Evolutionary conservation across 2,113 vertebrate genomes (phyloP), one percentile per base, ranked within the genome.

Genomic region (Acanthisitta chloris): DNA sequence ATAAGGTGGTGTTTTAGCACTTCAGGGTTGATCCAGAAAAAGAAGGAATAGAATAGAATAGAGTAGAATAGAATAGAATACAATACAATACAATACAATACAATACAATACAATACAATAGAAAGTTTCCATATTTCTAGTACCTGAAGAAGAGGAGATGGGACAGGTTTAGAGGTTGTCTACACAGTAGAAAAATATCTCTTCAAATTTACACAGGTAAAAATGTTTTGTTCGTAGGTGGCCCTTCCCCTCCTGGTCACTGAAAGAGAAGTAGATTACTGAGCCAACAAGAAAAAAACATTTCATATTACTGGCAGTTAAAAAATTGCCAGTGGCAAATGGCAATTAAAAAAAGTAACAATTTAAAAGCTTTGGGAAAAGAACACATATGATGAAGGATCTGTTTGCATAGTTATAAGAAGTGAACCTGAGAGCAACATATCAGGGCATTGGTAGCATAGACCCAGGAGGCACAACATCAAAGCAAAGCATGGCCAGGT

Each of bases 131-230:
- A 8, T 78, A 55, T 81, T 83, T 77, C 70, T 62, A 86, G 21
- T 29, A 58, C 26, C 11, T 52, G 62, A 71, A 72, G 29, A 77
- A 77, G 42, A 21, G 38, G 17, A 46, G 3, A 28, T 13, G 36
- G 29, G 29, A 65, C 31, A 90, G 69, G 15, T 76, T 12, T 28
- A 58, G 36, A 28, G 5, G 11, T 25, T 95, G 42, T 90, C 76
- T 93, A 86, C 71, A 88, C 25, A 81, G 85, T 90, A 96, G 81
- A 94, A 94, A 90, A 86, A 42, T 26, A 57, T 25, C 12, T 92
- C 38, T 48, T 82, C 61, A 57, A 34, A 76, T 79, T 78, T 81
- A 94, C 38, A 73, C 16, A 65, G 25, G 12, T 46, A 81, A 77
- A 85, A 88, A 64, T 36, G 7, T 25, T 65, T 42, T 25, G 9